phyloP scores from a whole-genome alignment of 2,113 vertebrate species.

The Antechinus flavipes region DNA sequence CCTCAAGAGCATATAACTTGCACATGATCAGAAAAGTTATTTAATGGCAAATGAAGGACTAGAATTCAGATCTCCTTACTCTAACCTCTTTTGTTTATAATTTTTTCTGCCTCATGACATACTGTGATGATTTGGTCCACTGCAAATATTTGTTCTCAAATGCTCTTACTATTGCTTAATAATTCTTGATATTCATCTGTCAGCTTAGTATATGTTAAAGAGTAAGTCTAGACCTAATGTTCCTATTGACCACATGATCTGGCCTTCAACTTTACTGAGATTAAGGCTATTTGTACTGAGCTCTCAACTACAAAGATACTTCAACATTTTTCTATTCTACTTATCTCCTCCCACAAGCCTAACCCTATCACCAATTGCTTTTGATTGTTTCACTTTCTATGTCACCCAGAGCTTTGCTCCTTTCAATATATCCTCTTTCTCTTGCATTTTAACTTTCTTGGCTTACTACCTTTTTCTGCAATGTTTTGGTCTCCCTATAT shows the following conservation, averaged over 20 bases:
- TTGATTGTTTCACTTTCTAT: neutral
- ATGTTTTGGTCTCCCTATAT: neutral
- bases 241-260: too few relatives aligned
- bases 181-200: neutral
- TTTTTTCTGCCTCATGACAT: neutral
- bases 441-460: neutral
- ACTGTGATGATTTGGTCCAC: neutral
- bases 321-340: too few relatives aligned
- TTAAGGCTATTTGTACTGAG: too few relatives aligned
- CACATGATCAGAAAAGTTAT: neutral
- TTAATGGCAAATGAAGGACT: neutral
- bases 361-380: too few relatives aligned
- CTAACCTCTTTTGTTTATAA: neutral
- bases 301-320: too few relatives aligned
- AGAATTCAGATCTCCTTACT: neutral
- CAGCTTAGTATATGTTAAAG: too few relatives aligned
- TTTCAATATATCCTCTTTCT: neutral
- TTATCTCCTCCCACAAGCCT: too few relatives aligned
- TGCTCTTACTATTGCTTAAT: neutral
- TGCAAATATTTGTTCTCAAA: neutral
- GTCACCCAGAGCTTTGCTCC: neutral
- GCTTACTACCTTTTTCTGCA: neutral
- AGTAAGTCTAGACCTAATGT: too few relatives aligned
- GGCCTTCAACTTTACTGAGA: too few relatives aligned
- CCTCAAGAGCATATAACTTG: neutral